Base-by-base conservation (phyloP, 2,113 vertebrate genomes). In the Zosterops hypoxanthus region DNA sequence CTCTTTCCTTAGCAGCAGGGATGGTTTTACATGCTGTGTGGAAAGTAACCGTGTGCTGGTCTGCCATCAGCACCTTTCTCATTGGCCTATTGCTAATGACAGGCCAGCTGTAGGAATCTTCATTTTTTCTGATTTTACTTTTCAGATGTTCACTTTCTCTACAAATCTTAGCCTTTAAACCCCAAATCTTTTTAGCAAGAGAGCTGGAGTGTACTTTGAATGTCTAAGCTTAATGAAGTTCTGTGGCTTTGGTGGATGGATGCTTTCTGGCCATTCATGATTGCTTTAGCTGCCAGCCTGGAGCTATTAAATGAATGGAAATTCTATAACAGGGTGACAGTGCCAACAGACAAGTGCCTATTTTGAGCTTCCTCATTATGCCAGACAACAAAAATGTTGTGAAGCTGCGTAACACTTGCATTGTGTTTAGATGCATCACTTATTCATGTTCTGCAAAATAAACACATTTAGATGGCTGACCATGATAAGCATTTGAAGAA, bases 361-460 rank as follows among this genome's bases (percentile, higher is more conserved):
- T 71, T 60, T 60, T 88, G 73, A 66, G 81, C 66, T 92, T 57
- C 46, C 55, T 94, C 50, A 6, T 96, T 75, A 80, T 79, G 29
- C 18, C 79, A 92, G 92, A 59, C 39, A 96, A 80, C 42, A 57
- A 65, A 90, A 92, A 77, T 77, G 68, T 72, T 86, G 66, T 82
- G 66, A 87, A 82, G 72, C 55, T 42, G 36, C 18, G 3, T 73
- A 73, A 70, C 82, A 44, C 69, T 93, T 81, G 57, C n/a, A 8
- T 66, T 92, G 70, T 90, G 78, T 80, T 96, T 92, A 92, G 75
- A 53, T 71, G n/a, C 50, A 78, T 96, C 78, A 60, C 84, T 83
- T 41, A 53, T 39, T 55, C 68, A 60, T 53, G 70, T 84, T 96
- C 86, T 92, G 63, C 87, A 92, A 78, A 91, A 78, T 87, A 90